Conservation (phyloP, 1,140 invertebrate species). For the Pseudomyrmex pallidus region DNA sequence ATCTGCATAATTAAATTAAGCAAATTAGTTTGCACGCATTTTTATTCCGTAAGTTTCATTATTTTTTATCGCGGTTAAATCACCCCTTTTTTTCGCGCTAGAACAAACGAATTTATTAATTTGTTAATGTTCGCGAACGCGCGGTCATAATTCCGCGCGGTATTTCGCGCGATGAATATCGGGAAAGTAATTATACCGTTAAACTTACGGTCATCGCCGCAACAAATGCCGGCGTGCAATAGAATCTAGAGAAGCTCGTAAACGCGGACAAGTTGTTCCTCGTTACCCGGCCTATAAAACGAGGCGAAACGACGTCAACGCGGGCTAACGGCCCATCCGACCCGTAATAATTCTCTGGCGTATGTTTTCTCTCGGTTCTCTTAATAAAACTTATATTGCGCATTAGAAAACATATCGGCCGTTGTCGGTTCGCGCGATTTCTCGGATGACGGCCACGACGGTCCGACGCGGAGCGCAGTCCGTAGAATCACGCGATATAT, state of each 20-base stretch:
- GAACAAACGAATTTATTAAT: constrained; percentile 38
- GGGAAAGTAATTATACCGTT: constrained; percentile 56
- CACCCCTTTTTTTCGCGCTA: not conserved
- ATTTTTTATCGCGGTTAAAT: constrained; percentile 8
- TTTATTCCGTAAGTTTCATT: not conserved
- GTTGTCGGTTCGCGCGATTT: not conserved
- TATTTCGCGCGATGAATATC: constrained; percentile 41
- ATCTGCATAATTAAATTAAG: too few species aligned
- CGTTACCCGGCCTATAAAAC: constrained; percentile 49
- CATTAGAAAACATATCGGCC: not conserved
- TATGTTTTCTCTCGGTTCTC: constrained; percentile 28
- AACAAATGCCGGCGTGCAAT: constrained; percentile 45
- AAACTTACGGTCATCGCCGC: constrained; percentile 53
- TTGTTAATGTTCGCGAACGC: constrained; percentile 29
- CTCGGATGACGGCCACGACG: not conserved
- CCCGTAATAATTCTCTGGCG: constrained; percentile 41
- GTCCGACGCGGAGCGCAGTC: not conserved
- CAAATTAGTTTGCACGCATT: too few species aligned
- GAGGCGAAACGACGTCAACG: constrained; percentile 38
- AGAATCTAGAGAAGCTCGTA: constrained; percentile 52
- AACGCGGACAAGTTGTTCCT: constrained; percentile 52
- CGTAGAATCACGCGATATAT: not conserved
- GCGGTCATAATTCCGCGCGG: constrained; percentile 17
- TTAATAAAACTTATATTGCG: constrained; percentile 36
- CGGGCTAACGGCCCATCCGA: constrained; percentile 37